A percentile compares a stretch with the other conserved stretches of the same genome.
Evolutionary conservation across 1,140 invertebrate species (phyloP).

Genomic region (Gonioctena quinquepunctata): DNA sequence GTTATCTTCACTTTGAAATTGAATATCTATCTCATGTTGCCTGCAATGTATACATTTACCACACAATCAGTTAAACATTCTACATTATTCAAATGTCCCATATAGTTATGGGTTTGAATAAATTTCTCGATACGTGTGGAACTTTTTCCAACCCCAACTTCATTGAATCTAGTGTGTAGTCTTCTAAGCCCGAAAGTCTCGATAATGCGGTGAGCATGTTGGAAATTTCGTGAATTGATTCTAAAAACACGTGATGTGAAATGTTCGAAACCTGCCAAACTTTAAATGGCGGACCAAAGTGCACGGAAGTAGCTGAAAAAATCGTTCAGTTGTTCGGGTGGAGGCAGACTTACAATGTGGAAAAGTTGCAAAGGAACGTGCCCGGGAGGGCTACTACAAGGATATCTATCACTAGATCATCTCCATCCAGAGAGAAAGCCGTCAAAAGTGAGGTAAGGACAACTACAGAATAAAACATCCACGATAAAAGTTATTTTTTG

Average conservation of each 20-base stretch:
- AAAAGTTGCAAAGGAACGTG: conserved; percentile 70
- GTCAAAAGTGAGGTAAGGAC: conserved; percentile 19
- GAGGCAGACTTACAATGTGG: conserved; percentile 75
- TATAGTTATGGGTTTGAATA: too few relatives aligned
- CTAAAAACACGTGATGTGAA: conserved; percentile 29
- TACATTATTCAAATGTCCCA: too few relatives aligned
- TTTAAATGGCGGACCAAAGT: conserved; percentile 56
- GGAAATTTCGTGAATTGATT: not conserved
- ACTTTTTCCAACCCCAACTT: too few relatives aligned
- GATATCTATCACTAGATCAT: conserved; percentile 50
- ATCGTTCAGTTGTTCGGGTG: conserved; percentile 72
- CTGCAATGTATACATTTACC: too few relatives aligned
- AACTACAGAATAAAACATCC: not conserved
- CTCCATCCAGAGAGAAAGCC: conserved; percentile 26
- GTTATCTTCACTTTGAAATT: too few relatives aligned
- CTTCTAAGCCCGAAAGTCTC: too few relatives aligned
- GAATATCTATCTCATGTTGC: too few relatives aligned
- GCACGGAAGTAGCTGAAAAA: conserved; percentile 70
- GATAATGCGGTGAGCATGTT: too few relatives aligned
- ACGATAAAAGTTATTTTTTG: too few relatives aligned
- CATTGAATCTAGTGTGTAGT: too few relatives aligned
- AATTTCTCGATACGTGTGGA: too few relatives aligned
- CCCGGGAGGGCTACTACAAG: conserved; percentile 58
- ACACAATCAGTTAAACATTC: too few relatives aligned
- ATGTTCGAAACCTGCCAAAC: conserved; percentile 55